Base-by-base conservation (phyloP, 1,140 invertebrate species). In the Brachionus manjavacas region DNA sequence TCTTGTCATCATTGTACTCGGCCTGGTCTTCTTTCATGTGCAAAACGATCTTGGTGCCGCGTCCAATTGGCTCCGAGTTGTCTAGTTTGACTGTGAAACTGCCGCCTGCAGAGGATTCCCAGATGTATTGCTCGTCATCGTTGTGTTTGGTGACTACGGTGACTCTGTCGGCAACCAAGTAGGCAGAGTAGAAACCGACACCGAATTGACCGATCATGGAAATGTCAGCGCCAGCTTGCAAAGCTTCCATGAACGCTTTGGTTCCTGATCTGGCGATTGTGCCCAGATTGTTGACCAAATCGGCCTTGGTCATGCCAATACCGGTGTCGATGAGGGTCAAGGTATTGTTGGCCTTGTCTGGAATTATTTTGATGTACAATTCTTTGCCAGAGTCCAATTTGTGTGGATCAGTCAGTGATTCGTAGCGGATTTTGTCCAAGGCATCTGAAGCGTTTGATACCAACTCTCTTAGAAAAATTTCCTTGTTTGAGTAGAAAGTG, bases 401-500 rank as follows among this genome's bases (percentile, higher is more conserved):
- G 14, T 92, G 92, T 49, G 95, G 94, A 88, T 96, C 95, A 14
- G 95, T 97, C 79, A 97, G 91, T 52, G 94, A 95, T 90, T 96
- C 94, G 91, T 96, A 96, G 20, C 92, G 87, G 85, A 92, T 92
- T 87, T 92, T 92, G 86, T 92, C 92, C 85, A 92, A 87, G 78
- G 92, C 94, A 92, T 95, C 96, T 55, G 95, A 96, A 2, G 94
- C 92, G 86, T 95, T 95, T 6, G 94, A 95, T 86, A 95, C 94
- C 88, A 99, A 93, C 92, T 99, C 97, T 91, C 97, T 92, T 83
- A 99, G 92, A 91, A 99, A 99, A 86, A 99, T 98, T 91, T 99
- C 97, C 91, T 99, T 99, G 92, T 99, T 99, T 0, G 96, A 97
- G 89, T 99, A 99, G 91, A 99, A 98, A 49, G 97, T 99, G 92